phyloP scores from a whole-genome alignment of 1,140 invertebrate genomes.

The Drosophila nigrodunni region DNA sequence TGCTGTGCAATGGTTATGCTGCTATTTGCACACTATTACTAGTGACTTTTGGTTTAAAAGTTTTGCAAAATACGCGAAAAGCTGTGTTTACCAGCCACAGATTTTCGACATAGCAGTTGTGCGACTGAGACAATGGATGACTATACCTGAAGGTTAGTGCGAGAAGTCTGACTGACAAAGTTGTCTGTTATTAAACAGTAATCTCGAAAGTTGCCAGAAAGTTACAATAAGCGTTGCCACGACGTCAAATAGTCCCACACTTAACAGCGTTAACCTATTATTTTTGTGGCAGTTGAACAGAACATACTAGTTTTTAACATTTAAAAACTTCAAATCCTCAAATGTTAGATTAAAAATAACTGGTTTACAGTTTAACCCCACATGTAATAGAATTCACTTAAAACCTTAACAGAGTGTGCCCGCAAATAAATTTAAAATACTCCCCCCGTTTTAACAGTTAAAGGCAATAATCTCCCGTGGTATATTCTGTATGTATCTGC shows the following conservation, averaged over 20 bases:
- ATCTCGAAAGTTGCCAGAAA: constrained; percentile 26
- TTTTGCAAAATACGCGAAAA: constrained; percentile 37
- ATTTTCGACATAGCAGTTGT: constrained; percentile 34
- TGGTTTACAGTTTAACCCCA: neutral
- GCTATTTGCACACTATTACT: constrained; percentile 24
- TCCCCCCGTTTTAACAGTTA: constrained; percentile 6
- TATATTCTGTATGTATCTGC: constrained; percentile 33
- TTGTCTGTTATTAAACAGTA: constrained; percentile 16
- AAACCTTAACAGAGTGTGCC: neutral
- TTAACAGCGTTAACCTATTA: neutral
- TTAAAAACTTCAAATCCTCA: neutral
- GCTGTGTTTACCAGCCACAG: constrained; percentile 51
- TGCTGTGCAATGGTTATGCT: constrained; percentile 31
- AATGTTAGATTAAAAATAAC: too few species aligned
- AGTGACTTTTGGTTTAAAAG: constrained; percentile 32
- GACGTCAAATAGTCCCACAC: neutral
- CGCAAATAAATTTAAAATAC: neutral
- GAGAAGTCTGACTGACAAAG: constrained; percentile 13
- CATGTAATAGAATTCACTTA: neutral
- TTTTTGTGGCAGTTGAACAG: neutral
- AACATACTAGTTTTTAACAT: neutral
- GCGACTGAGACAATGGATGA: constrained; percentile 22
- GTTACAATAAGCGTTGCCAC: constrained; percentile 15
- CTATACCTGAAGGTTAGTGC: constrained; percentile 2
- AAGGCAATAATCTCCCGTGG: neutral